Percentiles rank a stretch among this genome's conserved stretches.
phyloP scores from a whole-genome alignment of 1,140 invertebrate genomes.

The Planococcus citri region DNA sequence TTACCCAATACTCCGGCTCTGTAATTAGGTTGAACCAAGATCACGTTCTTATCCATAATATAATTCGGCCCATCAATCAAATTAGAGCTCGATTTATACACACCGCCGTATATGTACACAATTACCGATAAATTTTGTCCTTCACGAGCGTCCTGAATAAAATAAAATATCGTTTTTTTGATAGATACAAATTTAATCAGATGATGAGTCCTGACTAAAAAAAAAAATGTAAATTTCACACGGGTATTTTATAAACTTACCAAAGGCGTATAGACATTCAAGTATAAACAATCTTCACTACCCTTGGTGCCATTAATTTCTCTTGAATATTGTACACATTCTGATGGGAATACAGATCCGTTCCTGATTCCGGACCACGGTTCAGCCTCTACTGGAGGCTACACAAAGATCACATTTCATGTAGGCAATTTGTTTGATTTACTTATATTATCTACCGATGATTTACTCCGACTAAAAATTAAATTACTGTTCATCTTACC shows the following conservation, averaged over 20 bases:
- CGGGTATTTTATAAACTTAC: neutral
- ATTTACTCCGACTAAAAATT: too few species aligned
- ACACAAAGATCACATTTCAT: too few species aligned
- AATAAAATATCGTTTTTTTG: too few species aligned
- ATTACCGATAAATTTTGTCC: constrained; percentile 32
- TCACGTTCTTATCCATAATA: constrained; percentile 41
- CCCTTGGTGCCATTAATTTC: neutral
- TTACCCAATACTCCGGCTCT: constrained; percentile 38
- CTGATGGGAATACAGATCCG: constrained; percentile 8
- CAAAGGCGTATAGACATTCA: constrained; percentile 24
- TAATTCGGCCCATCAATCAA: constrained; percentile 24
- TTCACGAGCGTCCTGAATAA: neutral
- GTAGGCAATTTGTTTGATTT: too few species aligned
- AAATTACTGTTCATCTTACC: too few species aligned
- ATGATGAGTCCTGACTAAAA: too few species aligned
- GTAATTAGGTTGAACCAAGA: constrained; percentile 58
- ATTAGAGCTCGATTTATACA: constrained; percentile 31
- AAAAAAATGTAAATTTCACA: too few species aligned
- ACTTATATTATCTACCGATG: too few species aligned
- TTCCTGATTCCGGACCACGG: constrained; percentile 21
- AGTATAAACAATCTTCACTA: constrained; percentile 25
- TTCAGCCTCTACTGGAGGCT: constrained; percentile 14
- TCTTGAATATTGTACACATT: neutral
- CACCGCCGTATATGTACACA: constrained; percentile 41
- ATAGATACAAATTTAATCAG: too few species aligned